Percentiles rank a stretch among this genome's conserved stretches.
phyloP scores from a whole-genome alignment of 23 tunicate species.

The Styela clava region DNA sequence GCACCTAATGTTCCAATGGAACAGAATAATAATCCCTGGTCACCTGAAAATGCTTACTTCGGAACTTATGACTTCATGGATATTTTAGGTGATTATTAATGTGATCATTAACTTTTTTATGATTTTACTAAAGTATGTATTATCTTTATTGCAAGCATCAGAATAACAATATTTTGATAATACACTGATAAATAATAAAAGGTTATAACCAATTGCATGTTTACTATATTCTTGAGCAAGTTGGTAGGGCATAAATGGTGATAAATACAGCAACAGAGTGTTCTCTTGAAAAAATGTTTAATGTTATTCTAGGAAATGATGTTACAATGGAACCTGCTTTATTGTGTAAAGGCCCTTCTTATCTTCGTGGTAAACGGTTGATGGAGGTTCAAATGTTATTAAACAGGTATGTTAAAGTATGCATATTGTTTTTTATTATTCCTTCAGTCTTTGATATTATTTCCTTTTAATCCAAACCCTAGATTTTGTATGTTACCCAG shows the following conservation, averaged over 20 bases:
- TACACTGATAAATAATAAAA: too few species aligned
- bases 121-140: neutral
- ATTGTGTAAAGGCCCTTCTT: constrained; percentile 68
- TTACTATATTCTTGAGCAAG: too few species aligned
- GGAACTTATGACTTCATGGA: constrained; percentile 76
- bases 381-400: constrained; percentile 52
- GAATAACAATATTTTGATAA: too few species aligned
- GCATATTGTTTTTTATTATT: too few species aligned
- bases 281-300: too few species aligned
- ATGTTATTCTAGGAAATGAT: constrained; percentile 87
- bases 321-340: constrained; percentile 58
- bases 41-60: constrained; percentile 49
- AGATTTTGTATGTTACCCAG: too few species aligned
- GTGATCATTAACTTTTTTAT: neutral
- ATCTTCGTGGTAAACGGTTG: constrained; percentile 36
- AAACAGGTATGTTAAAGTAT: constrained; percentile 27
- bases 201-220: too few species aligned
- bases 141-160: too few species aligned
- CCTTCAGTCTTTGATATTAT: too few species aligned
- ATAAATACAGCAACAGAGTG: too few species aligned
- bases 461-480: too few species aligned
- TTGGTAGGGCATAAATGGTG: too few species aligned
- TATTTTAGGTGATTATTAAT: constrained; percentile 22
- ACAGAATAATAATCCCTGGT: constrained; percentile 28
- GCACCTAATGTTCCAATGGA: constrained; percentile 36